These are phyloP conservation scores for Sitodiplosis mosellana DNA, from an alignment of 1,140 invertebrate genomes.

Conservation along the genomic window DNA sequence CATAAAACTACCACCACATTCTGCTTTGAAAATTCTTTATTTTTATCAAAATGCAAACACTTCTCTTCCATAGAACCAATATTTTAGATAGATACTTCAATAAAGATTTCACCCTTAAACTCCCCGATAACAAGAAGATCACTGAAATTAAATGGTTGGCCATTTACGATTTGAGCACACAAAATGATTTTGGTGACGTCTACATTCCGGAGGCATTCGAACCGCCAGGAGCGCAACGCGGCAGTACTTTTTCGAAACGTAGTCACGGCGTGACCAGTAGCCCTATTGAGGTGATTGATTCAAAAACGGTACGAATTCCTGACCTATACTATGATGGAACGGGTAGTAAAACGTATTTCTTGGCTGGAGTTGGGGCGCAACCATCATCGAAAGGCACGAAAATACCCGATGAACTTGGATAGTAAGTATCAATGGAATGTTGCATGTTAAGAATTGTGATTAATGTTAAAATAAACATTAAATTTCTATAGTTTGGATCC, in stretches of 20 bases:
- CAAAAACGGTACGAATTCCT: conserved; percentile 58
- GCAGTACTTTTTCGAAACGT: conserved; percentile 48
- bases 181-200: conserved; percentile 79
- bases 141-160: conserved; percentile 81
- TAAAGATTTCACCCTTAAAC: conserved; percentile 61
- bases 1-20: too few species aligned
- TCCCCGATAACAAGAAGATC: conserved; percentile 75
- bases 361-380: conserved; percentile 72
- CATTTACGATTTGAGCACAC: conserved; percentile 67
- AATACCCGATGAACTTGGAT: conserved; percentile 81
- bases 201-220: conserved; percentile 83
- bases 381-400: conserved; percentile 60
- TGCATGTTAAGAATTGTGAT: background rate
- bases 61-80: conserved; percentile 50
- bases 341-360: conserved; percentile 64
- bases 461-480: background rate
- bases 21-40: background rate
- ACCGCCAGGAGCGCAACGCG: conserved; percentile 53
- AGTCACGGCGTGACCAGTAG: conserved; percentile 53
- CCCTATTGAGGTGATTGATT: conserved; percentile 54
- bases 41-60: conserved; percentile 1
- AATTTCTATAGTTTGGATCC: conserved; percentile 41
- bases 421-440: conserved; percentile 64
- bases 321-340: conserved; percentile 61
- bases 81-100: conserved; percentile 69